A percentile compares a stretch with the other conserved stretches of the same genome.
Conservation (phyloP, 2,113 vertebrate genomes). For the Embiotoca jacksoni region DNA sequence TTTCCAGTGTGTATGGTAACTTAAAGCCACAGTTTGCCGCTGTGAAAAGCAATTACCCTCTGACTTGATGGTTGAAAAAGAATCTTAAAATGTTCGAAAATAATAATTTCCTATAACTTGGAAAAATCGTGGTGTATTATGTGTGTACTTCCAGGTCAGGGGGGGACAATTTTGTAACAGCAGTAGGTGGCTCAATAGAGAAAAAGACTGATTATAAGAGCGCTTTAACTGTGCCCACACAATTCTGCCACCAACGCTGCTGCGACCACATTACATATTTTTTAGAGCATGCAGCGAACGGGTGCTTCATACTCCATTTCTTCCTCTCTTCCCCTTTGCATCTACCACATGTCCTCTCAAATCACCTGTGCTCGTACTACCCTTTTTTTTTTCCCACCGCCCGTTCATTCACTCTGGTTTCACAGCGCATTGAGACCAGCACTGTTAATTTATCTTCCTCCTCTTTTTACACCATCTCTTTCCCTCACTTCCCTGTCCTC, state of each 20-base stretch:
- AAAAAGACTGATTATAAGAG: slow-evolving; percentile 27
- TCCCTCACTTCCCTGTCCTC: slow-evolving; percentile 23
- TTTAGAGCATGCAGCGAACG: background rate
- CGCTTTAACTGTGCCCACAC: slow-evolving; percentile 15
- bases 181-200: slow-evolving; percentile 18
- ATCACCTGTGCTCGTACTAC: slow-evolving; percentile 22
- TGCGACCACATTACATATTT: slow-evolving; percentile 2
- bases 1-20: slow-evolving; percentile 43
- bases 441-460: slow-evolving; percentile 16
- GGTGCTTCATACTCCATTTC: background rate
- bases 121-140: slow-evolving; percentile 7
- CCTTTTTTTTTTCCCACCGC: slow-evolving; percentile 12
- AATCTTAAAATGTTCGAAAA: slow-evolving; percentile 17
- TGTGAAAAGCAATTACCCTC: slow-evolving; percentile 42
- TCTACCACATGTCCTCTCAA: slow-evolving; percentile 8
- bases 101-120: slow-evolving; percentile 19
- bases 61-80: slow-evolving; percentile 18
- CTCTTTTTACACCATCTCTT: slow-evolving; percentile 11
- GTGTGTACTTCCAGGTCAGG: slow-evolving; percentile 25
- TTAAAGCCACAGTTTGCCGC: slow-evolving; percentile 43
- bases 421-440: slow-evolving; percentile 23
- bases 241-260: background rate
- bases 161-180: slow-evolving; percentile 17
- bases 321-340: slow-evolving; percentile 11
- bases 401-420: slow-evolving; percentile 37